Base-by-base conservation (phyloP, 2,113 vertebrate species). In the Ochotona princeps region DNA sequence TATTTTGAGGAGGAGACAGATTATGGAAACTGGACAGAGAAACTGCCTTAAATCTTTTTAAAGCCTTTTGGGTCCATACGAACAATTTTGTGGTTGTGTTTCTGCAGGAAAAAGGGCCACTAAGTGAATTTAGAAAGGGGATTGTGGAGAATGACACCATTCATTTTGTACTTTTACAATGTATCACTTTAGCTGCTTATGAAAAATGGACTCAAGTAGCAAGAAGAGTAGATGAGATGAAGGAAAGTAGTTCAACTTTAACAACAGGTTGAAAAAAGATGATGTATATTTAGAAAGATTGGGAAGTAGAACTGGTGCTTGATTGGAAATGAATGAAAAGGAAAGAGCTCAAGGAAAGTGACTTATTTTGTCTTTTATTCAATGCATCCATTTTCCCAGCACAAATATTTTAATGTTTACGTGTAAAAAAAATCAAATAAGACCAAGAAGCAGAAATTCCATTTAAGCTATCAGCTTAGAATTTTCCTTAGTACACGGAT, bases 281-380 rank as follows among this genome's bases (percentile, higher is more conserved):
- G 26, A 51, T 60, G 17, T 26, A 23, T 57, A 72, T 12, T 92
- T 44, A 67, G 60, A 28, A 75, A 15, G 15, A 38, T 60, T 21
- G 47, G 13, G 49, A 35, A 67, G 12, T 75, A 17, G n/a, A 76
- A 54, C 23, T 92, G 60, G 60, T 93, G 51, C 75, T 65, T 57
- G 84, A 83, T 72, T 65, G 60, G 67, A n/a, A 90, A 75, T 61
- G 44, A 32, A 8, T 3, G 0, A 26, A 26, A 60, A 44, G 38
- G 38, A 44, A 44, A 44, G 38, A 75, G 7, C 79, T 88, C 61
- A 74, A 91, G 32, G 66, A 44, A 92, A 30, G 35, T 74, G 32
- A 51, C 85, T 87, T 51, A 51, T 32, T 73, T 91, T 83, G 8
- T 83, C 38, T 86, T 93, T 91, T 87, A 89, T 91, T 87, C 57